These are phyloP conservation scores for Coryphaenoides rupestris DNA, from an alignment of 2,113 vertebrate genomes.

Conservation along the genomic window DNA sequence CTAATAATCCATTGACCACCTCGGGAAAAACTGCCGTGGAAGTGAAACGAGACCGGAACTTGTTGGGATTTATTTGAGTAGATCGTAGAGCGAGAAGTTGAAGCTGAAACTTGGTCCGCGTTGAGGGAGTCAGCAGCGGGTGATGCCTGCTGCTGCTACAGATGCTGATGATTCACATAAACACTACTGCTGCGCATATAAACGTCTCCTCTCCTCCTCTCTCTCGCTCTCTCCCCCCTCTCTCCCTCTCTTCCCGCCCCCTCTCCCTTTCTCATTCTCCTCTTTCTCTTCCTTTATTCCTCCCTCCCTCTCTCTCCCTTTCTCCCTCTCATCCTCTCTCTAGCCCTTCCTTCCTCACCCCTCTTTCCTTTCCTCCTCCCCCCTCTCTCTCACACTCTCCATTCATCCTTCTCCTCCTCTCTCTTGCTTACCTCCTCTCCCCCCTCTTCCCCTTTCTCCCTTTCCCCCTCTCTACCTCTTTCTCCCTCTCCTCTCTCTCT, in stretches of 20 bases:
- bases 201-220: constrained; percentile 4
- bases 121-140: constrained; percentile 8
- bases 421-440: not conserved
- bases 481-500: not conserved
- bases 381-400: not conserved
- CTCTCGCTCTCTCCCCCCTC: not conserved
- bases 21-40: not conserved
- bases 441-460: no score
- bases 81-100: no score
- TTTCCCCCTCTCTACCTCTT: no score
- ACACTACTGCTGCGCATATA: constrained; percentile 1
- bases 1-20: constrained; percentile 25
- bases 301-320: no score
- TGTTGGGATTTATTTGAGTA: no score
- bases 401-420: not conserved
- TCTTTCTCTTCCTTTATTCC: no score
- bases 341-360: no score
- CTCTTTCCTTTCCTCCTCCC: no score
- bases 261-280: not conserved
- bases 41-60: no score
- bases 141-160: constrained; percentile 45
- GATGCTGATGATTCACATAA: no score
- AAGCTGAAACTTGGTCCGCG: no score
- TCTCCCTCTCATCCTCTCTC: not conserved
- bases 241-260: not conserved